Evolutionary conservation across 2,888 invertebrate genomes (phyloP).

Genomic region (Nebria brevicollis): DNA sequence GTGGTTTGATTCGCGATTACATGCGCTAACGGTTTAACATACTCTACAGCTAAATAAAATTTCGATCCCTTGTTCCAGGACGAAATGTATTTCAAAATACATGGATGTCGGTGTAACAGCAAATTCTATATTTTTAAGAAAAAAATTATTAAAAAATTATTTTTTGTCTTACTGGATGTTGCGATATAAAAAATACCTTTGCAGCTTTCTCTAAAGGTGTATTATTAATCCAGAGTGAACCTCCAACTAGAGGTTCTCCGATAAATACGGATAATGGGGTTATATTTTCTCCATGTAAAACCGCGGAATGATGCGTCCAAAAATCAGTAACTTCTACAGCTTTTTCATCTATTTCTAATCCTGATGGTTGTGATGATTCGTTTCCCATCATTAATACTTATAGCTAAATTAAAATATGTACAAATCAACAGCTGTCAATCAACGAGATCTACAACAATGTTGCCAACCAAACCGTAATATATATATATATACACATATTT

Average conservation of each 20-base stretch:
- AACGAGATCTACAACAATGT: background rate
- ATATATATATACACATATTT: no score
- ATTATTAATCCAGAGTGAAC: slow-evolving; percentile 71
- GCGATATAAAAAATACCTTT: slow-evolving; percentile 67
- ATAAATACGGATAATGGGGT: slow-evolving; percentile 79
- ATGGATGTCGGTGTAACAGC: slow-evolving; percentile 87
- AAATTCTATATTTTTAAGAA: slow-evolving; percentile 72
- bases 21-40: slow-evolving; percentile 78
- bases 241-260: slow-evolving; percentile 74
- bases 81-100: slow-evolving; percentile 83
- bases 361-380: slow-evolving; percentile 76
- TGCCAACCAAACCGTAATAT: background rate
- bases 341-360: slow-evolving; percentile 79
- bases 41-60: slow-evolving; percentile 83
- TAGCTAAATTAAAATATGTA: slow-evolving; percentile 16
- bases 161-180: background rate
- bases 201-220: slow-evolving; percentile 81
- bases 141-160: slow-evolving; percentile 40
- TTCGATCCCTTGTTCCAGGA: slow-evolving; percentile 82
- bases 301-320: slow-evolving; percentile 77
- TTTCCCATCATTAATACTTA: slow-evolving; percentile 73
- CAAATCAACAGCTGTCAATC: slow-evolving; percentile 28
- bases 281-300: slow-evolving; percentile 68
- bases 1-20: slow-evolving; percentile 74
- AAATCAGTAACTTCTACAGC: slow-evolving; percentile 81